Conservation (phyloP, 1,140 invertebrate genomes). For the Megalopta genalis region DNA sequence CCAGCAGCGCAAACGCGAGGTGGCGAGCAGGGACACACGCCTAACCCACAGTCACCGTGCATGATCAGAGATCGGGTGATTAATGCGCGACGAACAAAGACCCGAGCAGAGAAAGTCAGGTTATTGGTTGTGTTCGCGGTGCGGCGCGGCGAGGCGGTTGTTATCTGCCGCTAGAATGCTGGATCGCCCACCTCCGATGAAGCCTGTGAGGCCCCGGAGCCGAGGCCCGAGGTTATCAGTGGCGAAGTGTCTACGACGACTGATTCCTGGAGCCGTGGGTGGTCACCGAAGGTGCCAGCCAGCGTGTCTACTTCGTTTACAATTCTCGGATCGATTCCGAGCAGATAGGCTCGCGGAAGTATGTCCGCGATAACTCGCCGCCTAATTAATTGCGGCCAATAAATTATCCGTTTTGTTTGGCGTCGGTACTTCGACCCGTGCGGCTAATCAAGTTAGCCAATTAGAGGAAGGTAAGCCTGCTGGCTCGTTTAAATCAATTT, state of each 20-base stretch:
- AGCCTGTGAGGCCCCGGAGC: too few relatives aligned
- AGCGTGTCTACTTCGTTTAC: neutral
- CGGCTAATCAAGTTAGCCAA: conserved; percentile 2
- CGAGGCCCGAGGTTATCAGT: conserved; percentile 48
- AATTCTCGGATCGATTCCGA: neutral
- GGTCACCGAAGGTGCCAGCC: conserved; percentile 44
- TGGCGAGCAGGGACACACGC: too few relatives aligned
- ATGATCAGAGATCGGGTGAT: conserved; percentile 35
- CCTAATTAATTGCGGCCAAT: conserved; percentile 24
- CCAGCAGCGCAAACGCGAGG: too few relatives aligned
- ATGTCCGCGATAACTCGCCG: neutral
- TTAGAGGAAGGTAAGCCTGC: too few relatives aligned
- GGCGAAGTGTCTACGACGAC: conserved; percentile 1
- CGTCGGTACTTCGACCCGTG: neutral
- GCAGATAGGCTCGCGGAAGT: neutral
- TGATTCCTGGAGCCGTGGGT: conserved; percentile 52
- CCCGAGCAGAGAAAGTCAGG: conserved; percentile 45
- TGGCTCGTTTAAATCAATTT: conserved; percentile 17
- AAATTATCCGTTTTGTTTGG: neutral
- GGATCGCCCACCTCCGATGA: conserved; percentile 23
- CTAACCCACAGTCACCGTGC: too few relatives aligned
- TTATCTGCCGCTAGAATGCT: conserved; percentile 16
- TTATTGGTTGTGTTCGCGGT: conserved; percentile 27
- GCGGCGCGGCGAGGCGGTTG: neutral
- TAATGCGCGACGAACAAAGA: conserved; percentile 56